Percentiles rank a stretch among this genome's conserved stretches.
Conservation (phyloP, 2,888 invertebrate genomes). For the Watsonalla binaria region DNA sequence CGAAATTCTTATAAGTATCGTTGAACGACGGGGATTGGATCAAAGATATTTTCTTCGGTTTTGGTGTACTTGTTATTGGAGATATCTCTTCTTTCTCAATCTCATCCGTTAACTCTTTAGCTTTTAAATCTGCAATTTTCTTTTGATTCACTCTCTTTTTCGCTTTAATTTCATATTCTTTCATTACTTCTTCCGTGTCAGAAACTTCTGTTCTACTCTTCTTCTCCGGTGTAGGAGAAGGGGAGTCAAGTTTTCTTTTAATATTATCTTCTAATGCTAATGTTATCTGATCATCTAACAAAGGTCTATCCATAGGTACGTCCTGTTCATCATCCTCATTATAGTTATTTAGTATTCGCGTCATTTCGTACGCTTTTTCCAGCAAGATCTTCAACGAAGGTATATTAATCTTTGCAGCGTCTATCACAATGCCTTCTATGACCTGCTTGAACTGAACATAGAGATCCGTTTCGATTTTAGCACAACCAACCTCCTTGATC, state of each 20-base stretch:
- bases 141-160: conserved; percentile 20
- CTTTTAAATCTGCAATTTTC: conserved; percentile 16
- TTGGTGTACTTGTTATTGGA: not conserved
- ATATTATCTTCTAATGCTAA: conserved; percentile 20
- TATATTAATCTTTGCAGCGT: conserved; percentile 36
- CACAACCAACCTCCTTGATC: conserved; percentile 6
- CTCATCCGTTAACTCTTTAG: conserved; percentile 13
- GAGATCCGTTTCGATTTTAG: conserved; percentile 23
- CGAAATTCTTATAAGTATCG: conserved; percentile 54
- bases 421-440: conserved; percentile 33
- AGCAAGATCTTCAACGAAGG: conserved; percentile 33
- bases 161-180: conserved; percentile 5
- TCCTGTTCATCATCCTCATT: conserved; percentile 19
- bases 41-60: not conserved
- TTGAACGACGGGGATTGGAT: conserved; percentile 39
- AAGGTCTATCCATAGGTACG: conserved; percentile 7
- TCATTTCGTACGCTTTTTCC: conserved; percentile 48
- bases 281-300: conserved; percentile 34
- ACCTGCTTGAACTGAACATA: conserved; percentile 45
- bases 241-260: conserved; percentile 1
- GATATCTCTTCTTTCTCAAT: conserved; percentile 5
- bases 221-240: not conserved
- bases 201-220: too few relatives aligned
- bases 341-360: conserved; percentile 30
- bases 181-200: too few relatives aligned